These are phyloP conservation scores for Leptopilina boulardi DNA, from an alignment of 1,140 invertebrate species.

Conservation along the genomic window DNA sequence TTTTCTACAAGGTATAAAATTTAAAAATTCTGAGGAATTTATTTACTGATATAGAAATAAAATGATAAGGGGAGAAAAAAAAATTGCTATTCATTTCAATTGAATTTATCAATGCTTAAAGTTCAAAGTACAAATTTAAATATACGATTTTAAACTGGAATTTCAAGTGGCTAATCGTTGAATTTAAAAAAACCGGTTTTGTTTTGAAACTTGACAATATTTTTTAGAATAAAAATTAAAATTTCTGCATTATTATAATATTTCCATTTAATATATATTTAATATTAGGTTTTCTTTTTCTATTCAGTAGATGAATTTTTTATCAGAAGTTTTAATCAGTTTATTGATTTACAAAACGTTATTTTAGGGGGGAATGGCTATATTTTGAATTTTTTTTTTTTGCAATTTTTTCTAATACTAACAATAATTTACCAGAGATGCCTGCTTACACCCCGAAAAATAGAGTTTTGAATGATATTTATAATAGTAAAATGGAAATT, in stretches of 20 bases:
- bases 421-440: constrained; percentile 48
- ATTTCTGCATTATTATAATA: neutral
- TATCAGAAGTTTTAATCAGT: no score
- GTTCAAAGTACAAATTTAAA: constrained; percentile 8
- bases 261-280: no score
- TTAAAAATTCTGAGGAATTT: neutral
- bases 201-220: neutral
- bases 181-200: neutral
- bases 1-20: neutral
- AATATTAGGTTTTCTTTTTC: no score
- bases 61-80: neutral
- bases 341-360: no score
- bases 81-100: neutral
- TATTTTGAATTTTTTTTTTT: neutral
- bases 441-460: constrained; percentile 46
- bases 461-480: constrained; percentile 12
- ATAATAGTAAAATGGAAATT: neutral
- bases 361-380: neutral
- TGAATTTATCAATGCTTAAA: neutral
- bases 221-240: neutral
- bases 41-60: constrained; percentile 9
- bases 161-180: constrained; percentile 7
- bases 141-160: constrained; percentile 7
- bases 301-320: no score
- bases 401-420: neutral